Percentiles rank a stretch among this genome's conserved stretches.
Conservation (phyloP, 1,140 invertebrate genomes). For the Atta colombica region DNA sequence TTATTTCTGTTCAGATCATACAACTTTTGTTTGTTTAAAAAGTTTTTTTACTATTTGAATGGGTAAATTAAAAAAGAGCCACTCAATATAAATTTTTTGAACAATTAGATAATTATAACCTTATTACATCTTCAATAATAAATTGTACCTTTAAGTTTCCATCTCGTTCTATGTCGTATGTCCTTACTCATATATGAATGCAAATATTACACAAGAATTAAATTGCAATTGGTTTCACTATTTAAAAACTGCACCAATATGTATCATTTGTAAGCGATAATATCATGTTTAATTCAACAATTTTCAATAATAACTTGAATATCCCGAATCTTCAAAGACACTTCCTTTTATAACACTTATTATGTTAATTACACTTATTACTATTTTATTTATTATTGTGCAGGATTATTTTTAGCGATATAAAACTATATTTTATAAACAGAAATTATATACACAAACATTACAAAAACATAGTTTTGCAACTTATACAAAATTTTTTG, state of each 20-base stretch:
- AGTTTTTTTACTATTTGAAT: no score
- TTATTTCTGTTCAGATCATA: no score
- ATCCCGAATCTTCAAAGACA: not conserved
- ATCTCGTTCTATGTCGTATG: not conserved
- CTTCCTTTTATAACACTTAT: not conserved
- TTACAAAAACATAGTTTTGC: not conserved
- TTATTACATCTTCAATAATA: not conserved
- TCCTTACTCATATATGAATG: not conserved
- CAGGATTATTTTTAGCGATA: not conserved
- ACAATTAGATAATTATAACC: not conserved
- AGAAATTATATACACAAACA: not conserved
- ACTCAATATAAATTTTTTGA: not conserved
- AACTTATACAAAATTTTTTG: not conserved
- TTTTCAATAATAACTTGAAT: not conserved
- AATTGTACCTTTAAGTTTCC: constrained; percentile 9
- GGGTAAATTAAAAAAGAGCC: no score
- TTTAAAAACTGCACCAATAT: not conserved
- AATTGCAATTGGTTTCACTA: not conserved
- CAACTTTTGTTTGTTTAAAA: no score
- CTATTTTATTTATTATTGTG: not conserved
- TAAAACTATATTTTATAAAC: not conserved
- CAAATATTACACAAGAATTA: not conserved
- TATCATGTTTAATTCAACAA: not conserved
- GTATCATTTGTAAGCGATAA: not conserved
- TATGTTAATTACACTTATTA: not conserved